Percentiles rank a stretch among this genome's conserved stretches.
Conservation (phyloP, 1,140 invertebrate genomes). For the Melanaphis sacchari region DNA sequence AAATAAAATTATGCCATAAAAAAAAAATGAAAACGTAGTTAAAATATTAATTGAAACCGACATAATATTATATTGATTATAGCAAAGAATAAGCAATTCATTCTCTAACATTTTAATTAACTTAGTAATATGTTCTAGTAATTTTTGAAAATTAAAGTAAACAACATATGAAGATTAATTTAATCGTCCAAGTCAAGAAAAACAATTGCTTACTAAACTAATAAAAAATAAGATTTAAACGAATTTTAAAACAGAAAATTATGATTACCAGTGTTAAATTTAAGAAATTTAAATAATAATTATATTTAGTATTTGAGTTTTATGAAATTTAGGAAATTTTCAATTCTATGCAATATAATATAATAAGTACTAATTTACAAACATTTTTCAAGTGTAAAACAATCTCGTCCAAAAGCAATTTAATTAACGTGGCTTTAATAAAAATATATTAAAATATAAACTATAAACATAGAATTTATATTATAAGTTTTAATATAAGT, state of each 20-base stretch:
- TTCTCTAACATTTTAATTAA: not conserved
- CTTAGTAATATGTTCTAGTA: not conserved
- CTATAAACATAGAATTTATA: not conserved
- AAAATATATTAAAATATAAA: not conserved
- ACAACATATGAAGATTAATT: not conserved
- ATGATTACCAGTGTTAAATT: not conserved
- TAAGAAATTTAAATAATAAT: not conserved
- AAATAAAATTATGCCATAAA: not conserved
- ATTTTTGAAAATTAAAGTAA: not conserved
- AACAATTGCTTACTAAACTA: not conserved
- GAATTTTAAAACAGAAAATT: too few species aligned
- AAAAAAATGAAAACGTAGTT: not conserved
- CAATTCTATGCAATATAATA: not conserved
- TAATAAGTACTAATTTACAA: not conserved
- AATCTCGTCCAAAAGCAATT: not conserved
- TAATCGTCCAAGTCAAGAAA: not conserved
- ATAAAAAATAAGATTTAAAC: not conserved
- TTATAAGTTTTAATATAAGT: not conserved
- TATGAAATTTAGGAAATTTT: not conserved
- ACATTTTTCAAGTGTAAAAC: not conserved
- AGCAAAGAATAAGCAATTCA: not conserved
- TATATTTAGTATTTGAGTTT: not conserved
- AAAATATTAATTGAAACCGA: not conserved
- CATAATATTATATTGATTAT: not conserved
- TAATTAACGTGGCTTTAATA: not conserved